Conservation (phyloP, 2,797 vertebrate species). For the Pangasius mekongensis region DNA sequence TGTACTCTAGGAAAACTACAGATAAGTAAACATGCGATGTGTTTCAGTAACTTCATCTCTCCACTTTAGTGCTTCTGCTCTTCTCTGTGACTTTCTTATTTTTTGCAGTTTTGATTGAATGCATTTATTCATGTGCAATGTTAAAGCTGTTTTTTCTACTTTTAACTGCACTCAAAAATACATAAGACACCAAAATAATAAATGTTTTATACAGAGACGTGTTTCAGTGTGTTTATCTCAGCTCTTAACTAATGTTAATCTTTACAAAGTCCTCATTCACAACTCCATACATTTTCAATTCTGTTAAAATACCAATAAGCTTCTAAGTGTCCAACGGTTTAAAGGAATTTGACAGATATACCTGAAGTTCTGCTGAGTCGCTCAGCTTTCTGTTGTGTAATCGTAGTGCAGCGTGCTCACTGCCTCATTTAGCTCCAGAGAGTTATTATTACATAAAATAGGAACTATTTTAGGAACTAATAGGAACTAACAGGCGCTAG, state of each 20-base stretch:
- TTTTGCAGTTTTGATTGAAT: conserved; percentile 10
- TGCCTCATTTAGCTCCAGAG: background rate
- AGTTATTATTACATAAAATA: background rate
- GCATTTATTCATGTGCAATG: conserved; percentile 30
- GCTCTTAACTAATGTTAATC: background rate
- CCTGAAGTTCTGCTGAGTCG: background rate
- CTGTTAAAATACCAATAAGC: background rate
- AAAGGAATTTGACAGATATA: background rate
- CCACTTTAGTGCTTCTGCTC: conserved; percentile 34
- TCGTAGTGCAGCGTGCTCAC: background rate
- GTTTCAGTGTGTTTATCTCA: background rate
- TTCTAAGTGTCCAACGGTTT: background rate
- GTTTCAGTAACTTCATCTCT: conserved; percentile 17
- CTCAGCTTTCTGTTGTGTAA: background rate
- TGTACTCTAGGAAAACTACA: background rate
- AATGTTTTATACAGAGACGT: conserved; percentile 28
- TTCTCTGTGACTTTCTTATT: background rate
- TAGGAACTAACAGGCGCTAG: background rate
- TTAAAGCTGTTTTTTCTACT: conserved; percentile 38
- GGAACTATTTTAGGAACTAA: too few species aligned
- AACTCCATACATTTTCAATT: background rate
- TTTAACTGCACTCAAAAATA: conserved; percentile 38
- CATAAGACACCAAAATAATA: conserved; percentile 32
- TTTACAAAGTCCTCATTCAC: background rate
- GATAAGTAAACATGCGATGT: background rate